These are phyloP conservation scores for Trachurus trachurus DNA, from an alignment of 2,797 vertebrate species.

Conservation along the genomic window DNA sequence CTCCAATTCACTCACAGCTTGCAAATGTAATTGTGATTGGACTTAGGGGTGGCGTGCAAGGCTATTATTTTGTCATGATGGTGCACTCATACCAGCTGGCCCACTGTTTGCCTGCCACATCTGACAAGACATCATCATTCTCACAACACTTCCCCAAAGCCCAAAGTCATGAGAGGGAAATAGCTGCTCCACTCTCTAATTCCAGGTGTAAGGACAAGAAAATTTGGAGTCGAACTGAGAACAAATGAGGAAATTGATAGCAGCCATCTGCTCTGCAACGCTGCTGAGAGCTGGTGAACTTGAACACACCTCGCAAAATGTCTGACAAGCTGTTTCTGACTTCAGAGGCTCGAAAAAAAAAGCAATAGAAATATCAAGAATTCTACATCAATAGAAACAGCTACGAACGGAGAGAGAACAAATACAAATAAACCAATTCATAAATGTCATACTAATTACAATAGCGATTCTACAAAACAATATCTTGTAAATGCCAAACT, in stretches of 20 bases:
- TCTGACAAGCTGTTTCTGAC: conserved; percentile 75
- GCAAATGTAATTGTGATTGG: conserved; percentile 88
- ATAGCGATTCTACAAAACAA: conserved; percentile 4
- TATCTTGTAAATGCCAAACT: conserved; percentile 35
- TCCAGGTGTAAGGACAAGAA: conserved; percentile 95
- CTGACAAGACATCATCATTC: conserved; percentile 86
- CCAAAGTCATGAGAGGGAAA: conserved; percentile 93
- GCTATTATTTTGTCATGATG: conserved; percentile 87
- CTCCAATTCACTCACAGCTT: conserved; percentile 85
- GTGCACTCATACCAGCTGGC: conserved; percentile 85
- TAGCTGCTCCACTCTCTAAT: conserved; percentile 91
- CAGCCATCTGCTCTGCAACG: conserved; percentile 93
- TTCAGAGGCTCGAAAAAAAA: conserved; percentile 44
- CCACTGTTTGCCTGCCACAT: conserved; percentile 80
- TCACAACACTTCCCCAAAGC: conserved; percentile 84
- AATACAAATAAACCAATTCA: conserved; percentile 22
- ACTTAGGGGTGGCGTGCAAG: conserved; percentile 82
- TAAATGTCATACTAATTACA: conserved; percentile 20
- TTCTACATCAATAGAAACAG: conserved; percentile 19
- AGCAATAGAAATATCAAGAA: conserved; percentile 16
- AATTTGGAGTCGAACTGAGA: conserved; percentile 81
- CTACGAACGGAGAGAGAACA: conserved; percentile 6
- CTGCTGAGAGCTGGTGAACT: conserved; percentile 76
- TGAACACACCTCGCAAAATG: conserved; percentile 80
- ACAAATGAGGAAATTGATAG: conserved; percentile 98